Percentiles rank a stretch among this genome's conserved stretches.
phyloP scores from a whole-genome alignment of 92 coral and sea anemone species.

The Anthopleura xanthogrammica region DNA sequence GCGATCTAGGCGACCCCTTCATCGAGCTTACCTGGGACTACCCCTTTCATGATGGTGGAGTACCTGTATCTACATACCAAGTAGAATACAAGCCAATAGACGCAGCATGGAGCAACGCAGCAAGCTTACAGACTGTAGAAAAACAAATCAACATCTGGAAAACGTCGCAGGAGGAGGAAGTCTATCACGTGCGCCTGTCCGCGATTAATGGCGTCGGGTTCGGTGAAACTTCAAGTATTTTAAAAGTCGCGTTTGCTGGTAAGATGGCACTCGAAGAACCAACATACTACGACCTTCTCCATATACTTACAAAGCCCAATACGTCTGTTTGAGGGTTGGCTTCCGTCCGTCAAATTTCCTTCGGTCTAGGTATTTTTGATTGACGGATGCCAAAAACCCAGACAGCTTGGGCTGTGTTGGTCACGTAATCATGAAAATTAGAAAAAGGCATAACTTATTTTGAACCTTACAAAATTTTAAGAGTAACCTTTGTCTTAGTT shows the following conservation, averaged over 20 bases:
- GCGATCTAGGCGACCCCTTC: constrained; percentile 27
- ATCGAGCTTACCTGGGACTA: constrained; percentile 30
- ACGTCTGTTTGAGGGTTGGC: too few relatives aligned
- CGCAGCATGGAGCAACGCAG: constrained; percentile 26
- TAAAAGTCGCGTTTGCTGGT: constrained; percentile 40
- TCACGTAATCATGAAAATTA: too few relatives aligned
- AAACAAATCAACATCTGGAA: constrained; percentile 21
- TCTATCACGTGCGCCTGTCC: constrained; percentile 25
- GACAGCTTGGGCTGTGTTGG: too few relatives aligned
- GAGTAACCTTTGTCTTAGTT: too few relatives aligned
- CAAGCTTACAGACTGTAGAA: constrained; percentile 6
- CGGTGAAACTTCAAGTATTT: constrained; percentile 16
- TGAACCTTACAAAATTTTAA: too few relatives aligned
- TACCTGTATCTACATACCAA: constrained; percentile 22
- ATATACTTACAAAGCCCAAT: too few relatives aligned
- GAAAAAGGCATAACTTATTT: too few relatives aligned
- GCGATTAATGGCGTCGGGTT: constrained; percentile 34
- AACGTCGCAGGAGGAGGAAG: neutral
- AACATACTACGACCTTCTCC: too few relatives aligned
- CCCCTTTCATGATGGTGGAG: constrained; percentile 41
- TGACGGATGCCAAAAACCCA: too few relatives aligned
- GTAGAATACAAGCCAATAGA: constrained; percentile 36
- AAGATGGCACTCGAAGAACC: neutral
- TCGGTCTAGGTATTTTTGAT: too few relatives aligned
- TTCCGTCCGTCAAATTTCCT: too few relatives aligned